A percentile compares a stretch with the other conserved stretches of the same genome.
Conservation (phyloP, 2,113 vertebrate species). For the Pipa parva region DNA sequence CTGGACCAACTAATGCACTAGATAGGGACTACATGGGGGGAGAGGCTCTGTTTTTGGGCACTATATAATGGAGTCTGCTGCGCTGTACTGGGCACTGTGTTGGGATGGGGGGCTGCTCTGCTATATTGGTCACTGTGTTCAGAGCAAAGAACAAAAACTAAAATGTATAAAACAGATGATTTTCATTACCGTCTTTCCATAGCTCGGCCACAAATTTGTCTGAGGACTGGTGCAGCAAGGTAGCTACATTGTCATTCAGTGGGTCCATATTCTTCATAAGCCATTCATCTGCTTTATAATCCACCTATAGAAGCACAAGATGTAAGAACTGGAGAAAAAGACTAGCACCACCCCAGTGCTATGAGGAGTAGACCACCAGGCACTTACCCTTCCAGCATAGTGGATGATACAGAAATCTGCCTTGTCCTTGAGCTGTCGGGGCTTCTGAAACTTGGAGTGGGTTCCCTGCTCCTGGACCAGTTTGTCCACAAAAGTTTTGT, state of each 20-base stretch:
- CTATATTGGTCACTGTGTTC: too few relatives aligned
- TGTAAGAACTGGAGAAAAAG: background rate
- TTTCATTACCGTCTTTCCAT: constrained; percentile 90
- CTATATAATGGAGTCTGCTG: too few relatives aligned
- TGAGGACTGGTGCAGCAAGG: constrained; percentile 89
- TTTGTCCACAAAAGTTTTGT: constrained; percentile 95
- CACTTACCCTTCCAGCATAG: constrained; percentile 88
- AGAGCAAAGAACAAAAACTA: too few relatives aligned
- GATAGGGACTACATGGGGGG: too few relatives aligned
- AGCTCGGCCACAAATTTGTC: constrained; percentile 95
- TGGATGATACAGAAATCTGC: constrained; percentile 97
- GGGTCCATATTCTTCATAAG: constrained; percentile 99
- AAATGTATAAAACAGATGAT: too few relatives aligned
- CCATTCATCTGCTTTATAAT: constrained; percentile 98
- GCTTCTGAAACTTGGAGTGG: constrained; percentile 94
- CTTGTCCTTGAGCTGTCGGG: constrained; percentile 92
- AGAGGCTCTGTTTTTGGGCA: too few relatives aligned
- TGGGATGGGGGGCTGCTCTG: too few relatives aligned
- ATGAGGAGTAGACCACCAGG: background rate
- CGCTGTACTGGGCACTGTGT: too few relatives aligned
- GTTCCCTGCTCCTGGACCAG: constrained; percentile 93
- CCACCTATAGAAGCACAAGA: constrained; percentile 69
- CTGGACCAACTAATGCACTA: too few relatives aligned
- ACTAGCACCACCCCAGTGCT: background rate
- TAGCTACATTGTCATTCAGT: constrained; percentile 94